These are phyloP conservation scores for Agrochola lota DNA, from an alignment of 2,888 invertebrate species.

Conservation along the genomic window DNA sequence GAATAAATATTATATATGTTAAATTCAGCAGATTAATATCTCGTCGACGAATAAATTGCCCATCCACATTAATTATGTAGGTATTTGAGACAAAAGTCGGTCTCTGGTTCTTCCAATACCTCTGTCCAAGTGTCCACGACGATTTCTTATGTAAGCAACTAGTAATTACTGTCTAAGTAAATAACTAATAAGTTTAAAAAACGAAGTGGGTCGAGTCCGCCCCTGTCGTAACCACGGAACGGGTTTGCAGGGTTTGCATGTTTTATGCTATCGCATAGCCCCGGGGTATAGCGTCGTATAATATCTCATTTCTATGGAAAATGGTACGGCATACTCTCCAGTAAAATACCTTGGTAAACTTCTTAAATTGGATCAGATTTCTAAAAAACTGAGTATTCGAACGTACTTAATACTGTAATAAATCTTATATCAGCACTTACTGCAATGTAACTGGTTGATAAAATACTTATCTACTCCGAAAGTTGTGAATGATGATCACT, in stretches of 20 bases:
- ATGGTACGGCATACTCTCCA: background rate
- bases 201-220: background rate
- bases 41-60: background rate
- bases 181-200: background rate
- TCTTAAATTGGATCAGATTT: no score
- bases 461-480: no score
- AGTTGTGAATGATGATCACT: no score
- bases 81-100: background rate
- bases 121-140: fast-evolving
- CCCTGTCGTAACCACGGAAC: slow-evolving; percentile 21
- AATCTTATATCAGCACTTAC: no score
- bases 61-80: background rate
- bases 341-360: background rate
- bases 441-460: no score
- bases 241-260: slow-evolving; percentile 25
- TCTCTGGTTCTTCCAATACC: background rate
- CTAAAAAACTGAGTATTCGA: no score
- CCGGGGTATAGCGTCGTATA: background rate
- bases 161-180: background rate
- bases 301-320: slow-evolving; percentile 23
- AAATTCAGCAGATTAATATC: background rate
- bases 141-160: slow-evolving; percentile 1
- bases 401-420: no score
- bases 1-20: background rate
- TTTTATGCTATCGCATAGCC: slow-evolving; percentile 11